Conservation (phyloP, 1,140 invertebrate species). For the Ericerus pela region DNA sequence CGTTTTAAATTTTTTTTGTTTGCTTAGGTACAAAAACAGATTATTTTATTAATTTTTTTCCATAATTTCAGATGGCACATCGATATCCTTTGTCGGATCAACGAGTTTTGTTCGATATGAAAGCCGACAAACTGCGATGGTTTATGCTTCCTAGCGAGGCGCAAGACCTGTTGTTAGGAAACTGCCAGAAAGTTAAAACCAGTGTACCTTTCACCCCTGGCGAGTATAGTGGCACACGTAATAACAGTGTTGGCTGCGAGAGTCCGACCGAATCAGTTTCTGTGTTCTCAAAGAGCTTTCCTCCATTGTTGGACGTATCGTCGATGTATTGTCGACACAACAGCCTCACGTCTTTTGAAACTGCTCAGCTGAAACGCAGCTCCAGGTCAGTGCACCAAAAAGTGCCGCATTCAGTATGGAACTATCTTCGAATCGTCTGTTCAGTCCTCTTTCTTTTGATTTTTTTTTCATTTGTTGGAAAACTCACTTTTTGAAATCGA, state of each 20-base stretch:
- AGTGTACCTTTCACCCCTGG: slow-evolving; percentile 53
- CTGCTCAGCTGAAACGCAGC: not conserved
- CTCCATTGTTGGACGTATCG: slow-evolving; percentile 31
- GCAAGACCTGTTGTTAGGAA: slow-evolving; percentile 51
- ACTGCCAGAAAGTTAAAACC: slow-evolving; percentile 56
- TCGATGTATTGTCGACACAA: not conserved
- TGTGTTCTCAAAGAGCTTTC: slow-evolving; percentile 42
- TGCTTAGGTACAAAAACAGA: not conserved
- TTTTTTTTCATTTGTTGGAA: too few relatives aligned
- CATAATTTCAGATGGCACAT: slow-evolving; percentile 42
- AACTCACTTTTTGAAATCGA: too few relatives aligned
- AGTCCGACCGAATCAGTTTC: slow-evolving; percentile 24
- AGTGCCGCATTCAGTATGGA: too few relatives aligned
- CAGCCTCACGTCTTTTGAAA: not conserved
- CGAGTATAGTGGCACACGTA: slow-evolving; percentile 26
- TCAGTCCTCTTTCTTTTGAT: too few relatives aligned
- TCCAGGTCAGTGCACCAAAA: too few relatives aligned
- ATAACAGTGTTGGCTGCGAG: slow-evolving; percentile 24
- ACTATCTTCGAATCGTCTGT: too few relatives aligned
- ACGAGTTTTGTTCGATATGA: slow-evolving; percentile 46
- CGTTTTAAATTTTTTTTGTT: slow-evolving; percentile 10
- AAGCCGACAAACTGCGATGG: slow-evolving; percentile 58
- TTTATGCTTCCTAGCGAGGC: slow-evolving; percentile 68
- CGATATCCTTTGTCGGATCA: slow-evolving; percentile 56
- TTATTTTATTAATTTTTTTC: slow-evolving; percentile 12